Conservation (phyloP, 92 coral and sea anemone genomes). For the Porites cylindrica region DNA sequence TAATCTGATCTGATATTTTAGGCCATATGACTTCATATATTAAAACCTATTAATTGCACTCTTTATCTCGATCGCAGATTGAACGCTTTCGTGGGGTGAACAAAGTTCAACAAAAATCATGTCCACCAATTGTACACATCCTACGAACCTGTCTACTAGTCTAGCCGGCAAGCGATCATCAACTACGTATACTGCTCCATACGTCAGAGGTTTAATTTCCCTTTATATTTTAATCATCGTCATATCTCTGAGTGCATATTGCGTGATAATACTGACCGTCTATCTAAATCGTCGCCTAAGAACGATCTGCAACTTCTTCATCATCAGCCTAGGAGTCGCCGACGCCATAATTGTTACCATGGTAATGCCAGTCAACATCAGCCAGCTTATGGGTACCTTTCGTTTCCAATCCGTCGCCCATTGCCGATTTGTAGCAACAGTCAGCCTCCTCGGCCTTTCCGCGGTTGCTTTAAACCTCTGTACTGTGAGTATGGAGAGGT, state of each 20-base stretch:
- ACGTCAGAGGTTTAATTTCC: slow-evolving; percentile 54
- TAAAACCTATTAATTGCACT: neutral
- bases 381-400: slow-evolving; percentile 54
- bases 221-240: slow-evolving; percentile 54
- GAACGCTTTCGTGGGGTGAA: neutral
- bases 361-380: slow-evolving; percentile 71
- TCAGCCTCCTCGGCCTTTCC: slow-evolving; percentile 63
- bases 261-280: slow-evolving; percentile 59
- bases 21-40: too few relatives aligned
- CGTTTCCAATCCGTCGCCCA: slow-evolving; percentile 62
- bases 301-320: slow-evolving; percentile 84
- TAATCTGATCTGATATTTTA: too few relatives aligned
- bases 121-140: slow-evolving; percentile 2
- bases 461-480: slow-evolving; percentile 85
- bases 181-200: neutral
- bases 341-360: slow-evolving; percentile 71
- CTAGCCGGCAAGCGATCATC: neutral
- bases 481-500: slow-evolving; percentile 77
- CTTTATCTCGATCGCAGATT: neutral
- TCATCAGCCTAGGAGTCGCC: slow-evolving; percentile 80
- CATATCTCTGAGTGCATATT: slow-evolving; percentile 62
- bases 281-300: slow-evolving; percentile 66
- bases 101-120: neutral
- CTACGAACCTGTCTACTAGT: neutral
- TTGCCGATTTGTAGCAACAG: slow-evolving; percentile 62